Conservation (phyloP, 53 echinoderm and acorn worm genomes). For the Paracentrotus lividus region DNA sequence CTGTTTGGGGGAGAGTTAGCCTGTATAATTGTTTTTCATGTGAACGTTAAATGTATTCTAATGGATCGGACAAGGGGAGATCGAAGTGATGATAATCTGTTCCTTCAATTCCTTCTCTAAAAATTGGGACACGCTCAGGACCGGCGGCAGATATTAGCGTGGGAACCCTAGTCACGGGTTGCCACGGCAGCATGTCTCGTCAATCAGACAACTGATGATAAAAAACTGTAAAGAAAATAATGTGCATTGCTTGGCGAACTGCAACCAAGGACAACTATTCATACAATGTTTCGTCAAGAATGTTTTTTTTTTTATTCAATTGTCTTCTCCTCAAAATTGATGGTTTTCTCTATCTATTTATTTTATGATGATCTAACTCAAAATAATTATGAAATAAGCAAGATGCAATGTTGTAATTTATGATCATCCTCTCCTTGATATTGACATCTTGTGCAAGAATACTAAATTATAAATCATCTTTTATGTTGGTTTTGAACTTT, state of each 20-base stretch:
- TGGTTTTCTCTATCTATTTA: not conserved
- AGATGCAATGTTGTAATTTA: not conserved
- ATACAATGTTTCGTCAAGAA: constrained; percentile 30
- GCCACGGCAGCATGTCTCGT: constrained; percentile 10
- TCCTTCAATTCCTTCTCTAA: not conserved
- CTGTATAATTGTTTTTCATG: not conserved
- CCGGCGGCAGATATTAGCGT: constrained; percentile 9
- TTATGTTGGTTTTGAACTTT: not conserved
- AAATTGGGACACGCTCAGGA: constrained; percentile 35
- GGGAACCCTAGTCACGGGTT: constrained; percentile 29
- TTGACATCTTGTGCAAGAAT: not conserved
- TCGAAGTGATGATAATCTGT: constrained; percentile 11
- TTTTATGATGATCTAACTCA: not conserved
- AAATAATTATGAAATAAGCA: not conserved
- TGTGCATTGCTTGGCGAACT: constrained; percentile 10
- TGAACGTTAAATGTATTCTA: constrained; percentile 33
- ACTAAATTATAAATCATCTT: not conserved
- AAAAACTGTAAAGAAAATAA: constrained; percentile 31
- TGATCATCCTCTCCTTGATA: not conserved
- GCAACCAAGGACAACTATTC: constrained; percentile 26
- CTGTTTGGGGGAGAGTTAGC: not conserved
- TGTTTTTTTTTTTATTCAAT: constrained; percentile 3
- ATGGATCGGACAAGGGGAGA: not conserved
- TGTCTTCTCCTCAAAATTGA: not conserved
- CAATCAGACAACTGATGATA: not conserved